Conservation (phyloP, 2,113 vertebrate species). For the Gymnogyps californianus region DNA sequence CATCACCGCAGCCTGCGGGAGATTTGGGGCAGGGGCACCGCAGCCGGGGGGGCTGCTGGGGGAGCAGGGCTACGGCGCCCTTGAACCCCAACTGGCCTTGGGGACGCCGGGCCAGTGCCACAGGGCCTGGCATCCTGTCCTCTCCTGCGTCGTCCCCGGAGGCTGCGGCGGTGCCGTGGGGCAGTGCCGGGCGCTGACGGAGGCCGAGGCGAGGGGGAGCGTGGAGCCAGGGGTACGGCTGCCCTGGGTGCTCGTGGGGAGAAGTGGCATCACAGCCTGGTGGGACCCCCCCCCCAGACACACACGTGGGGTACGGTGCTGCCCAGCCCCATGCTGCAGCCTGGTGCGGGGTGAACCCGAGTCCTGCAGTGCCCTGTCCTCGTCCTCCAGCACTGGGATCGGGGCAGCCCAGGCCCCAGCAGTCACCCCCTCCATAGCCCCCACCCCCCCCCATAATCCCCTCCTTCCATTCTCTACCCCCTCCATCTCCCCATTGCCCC, state of each 20-base stretch:
- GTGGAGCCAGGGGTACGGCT: background rate
- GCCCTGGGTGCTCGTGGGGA: background rate
- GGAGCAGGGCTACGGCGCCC: background rate
- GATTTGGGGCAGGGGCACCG: background rate
- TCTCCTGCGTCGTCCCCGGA: too few relatives aligned
- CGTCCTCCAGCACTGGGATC: background rate
- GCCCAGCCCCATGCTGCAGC: background rate
- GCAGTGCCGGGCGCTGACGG: background rate
- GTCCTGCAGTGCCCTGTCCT: background rate
- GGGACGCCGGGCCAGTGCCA: background rate
- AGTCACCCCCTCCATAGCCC: background rate
- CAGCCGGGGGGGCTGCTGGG: rapidly evolving
- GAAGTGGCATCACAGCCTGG: background rate
- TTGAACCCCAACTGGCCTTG: background rate
- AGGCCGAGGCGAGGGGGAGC: background rate
- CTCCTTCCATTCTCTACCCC: background rate
- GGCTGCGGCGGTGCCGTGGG: background rate
- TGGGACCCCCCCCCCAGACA: background rate
- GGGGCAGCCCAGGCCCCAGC: background rate
- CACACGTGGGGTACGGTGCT: background rate
- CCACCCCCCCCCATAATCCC: background rate
- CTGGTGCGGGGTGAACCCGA: background rate
- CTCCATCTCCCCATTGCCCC: background rate
- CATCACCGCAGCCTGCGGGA: background rate
- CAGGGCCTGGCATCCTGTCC: too few relatives aligned